Base-by-base conservation (phyloP, 2,888 invertebrate genomes). In the Lypha dubia region DNA sequence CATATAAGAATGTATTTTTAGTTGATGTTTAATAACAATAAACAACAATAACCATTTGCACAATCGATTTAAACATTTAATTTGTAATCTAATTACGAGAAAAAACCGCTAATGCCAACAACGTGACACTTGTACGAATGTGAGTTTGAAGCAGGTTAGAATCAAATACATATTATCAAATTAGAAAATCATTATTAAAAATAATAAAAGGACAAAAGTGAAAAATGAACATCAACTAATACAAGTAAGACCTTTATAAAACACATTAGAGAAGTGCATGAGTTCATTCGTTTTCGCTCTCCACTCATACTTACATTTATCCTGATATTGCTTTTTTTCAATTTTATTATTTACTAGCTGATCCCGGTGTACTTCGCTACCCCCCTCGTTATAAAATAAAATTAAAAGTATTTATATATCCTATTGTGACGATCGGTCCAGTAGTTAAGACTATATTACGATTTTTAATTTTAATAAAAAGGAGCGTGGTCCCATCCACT, bases 21-120 rank as follows among this genome's bases (percentile, higher is more conserved):
- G 60, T 77, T 70, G 32, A 35, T 46, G 49, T 35, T 24, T 3
- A n/a, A 46, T 17, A 49, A 22, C 38, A 35, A n/a, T n/a, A n/a
- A 67, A 67, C 38, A 63, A 56, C 8, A n/a, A n/a, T n/a, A n/a
- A n/a, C 49, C 63, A 32, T 63, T 63, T 53, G 17, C 49, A 58
- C 79, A 65, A 73, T 56, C 79, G 71, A 65, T 65, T 63, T 49
- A 38, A 63, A 35, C 17, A 58, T 79, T 73, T 73, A 65, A 73
- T 79, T 79, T 46, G 49, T 56, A 75, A 81, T 41, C 70, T 81
- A 81, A 81, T 81, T 81, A 81, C 11, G n/a, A n/a, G n/a, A n/a
- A 35, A 74, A 76, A 76, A 81, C 81, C 81, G 81, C 81, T 58
- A 76, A 81, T 76, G 70, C 71, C 63, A 70, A 70, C 28, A 63